A percentile compares a stretch with the other conserved stretches of the same genome.
These are phyloP conservation scores for Leiothrix lutea DNA, from an alignment of 2,113 vertebrate species.

Conservation along the genomic window DNA sequence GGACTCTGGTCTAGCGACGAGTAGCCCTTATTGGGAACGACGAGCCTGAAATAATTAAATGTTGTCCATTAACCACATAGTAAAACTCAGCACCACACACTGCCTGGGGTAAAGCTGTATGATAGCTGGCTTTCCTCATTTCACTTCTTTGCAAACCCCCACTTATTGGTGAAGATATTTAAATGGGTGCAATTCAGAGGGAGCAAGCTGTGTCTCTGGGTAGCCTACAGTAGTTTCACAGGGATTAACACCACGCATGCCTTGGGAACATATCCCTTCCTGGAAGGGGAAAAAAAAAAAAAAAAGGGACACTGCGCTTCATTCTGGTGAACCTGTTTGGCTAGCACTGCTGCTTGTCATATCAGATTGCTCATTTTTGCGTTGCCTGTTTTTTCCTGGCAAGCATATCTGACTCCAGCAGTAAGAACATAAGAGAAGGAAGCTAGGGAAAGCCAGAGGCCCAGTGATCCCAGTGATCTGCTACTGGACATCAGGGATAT, in stretches of 20 bases:
- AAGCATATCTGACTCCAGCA: background rate
- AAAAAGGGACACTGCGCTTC: background rate
- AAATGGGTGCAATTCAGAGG: background rate
- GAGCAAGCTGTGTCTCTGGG: background rate
- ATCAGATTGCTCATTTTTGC: background rate
- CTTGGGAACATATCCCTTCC: background rate
- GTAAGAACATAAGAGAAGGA: background rate
- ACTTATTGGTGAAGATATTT: background rate
- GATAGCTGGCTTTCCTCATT: background rate
- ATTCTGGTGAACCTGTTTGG: background rate
- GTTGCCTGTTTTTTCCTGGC: background rate
- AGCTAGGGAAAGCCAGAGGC: background rate
- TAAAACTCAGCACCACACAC: background rate
- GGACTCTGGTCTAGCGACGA: conserved; percentile 98
- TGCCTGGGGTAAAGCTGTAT: background rate
- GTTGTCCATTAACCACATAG: background rate
- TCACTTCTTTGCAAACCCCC: background rate
- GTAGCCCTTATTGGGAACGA: conserved; percentile 98
- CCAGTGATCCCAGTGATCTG: background rate
- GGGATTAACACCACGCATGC: background rate
- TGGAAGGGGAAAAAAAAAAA: background rate
- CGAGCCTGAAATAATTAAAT: conserved; percentile 80
- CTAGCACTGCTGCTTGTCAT: background rate
- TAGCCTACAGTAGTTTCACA: background rate
- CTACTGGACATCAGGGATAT: background rate